A percentile compares a stretch with the other conserved stretches of the same genome.
Evolutionary conservation across 2,888 invertebrate genomes (phyloP).

Genomic region (Altica lythri): DNA sequence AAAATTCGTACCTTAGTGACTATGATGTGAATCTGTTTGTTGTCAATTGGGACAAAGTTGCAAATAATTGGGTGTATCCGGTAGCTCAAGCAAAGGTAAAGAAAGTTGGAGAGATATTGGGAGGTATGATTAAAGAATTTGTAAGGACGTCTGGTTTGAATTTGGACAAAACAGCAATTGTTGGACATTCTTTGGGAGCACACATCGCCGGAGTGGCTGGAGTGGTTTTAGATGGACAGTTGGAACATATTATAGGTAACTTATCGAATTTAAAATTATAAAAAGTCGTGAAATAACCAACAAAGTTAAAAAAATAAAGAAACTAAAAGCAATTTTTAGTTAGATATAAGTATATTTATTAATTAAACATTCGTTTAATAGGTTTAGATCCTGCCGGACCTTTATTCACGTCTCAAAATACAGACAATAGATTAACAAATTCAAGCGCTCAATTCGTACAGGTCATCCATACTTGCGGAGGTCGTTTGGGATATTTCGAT

Average conservation of each 20-base stretch:
- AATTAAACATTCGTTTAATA: too few relatives aligned
- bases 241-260: slow-evolving; percentile 23
- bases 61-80: slow-evolving; percentile 26
- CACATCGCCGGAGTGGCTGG: slow-evolving; percentile 49
- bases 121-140: slow-evolving; percentile 33
- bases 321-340: too few relatives aligned
- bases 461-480: slow-evolving; percentile 49
- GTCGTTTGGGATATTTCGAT: slow-evolving; percentile 33
- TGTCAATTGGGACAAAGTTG: slow-evolving; percentile 46
- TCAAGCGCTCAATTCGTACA: slow-evolving; percentile 51
- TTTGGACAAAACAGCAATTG: slow-evolving; percentile 26
- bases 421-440: slow-evolving; percentile 46
- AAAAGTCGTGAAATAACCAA: too few relatives aligned
- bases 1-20: slow-evolving; percentile 38
- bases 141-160: slow-evolving; percentile 22
- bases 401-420: slow-evolving; percentile 40
- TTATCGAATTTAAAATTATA: too few relatives aligned
- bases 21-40: slow-evolving; percentile 49
- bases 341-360: too few relatives aligned
- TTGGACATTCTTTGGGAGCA: slow-evolving; percentile 46
- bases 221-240: slow-evolving; percentile 20
- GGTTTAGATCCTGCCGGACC: slow-evolving; percentile 53
- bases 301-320: too few relatives aligned
- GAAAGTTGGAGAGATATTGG: slow-evolving; percentile 42
- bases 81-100: slow-evolving; percentile 17